Conservation (phyloP, 2,888 invertebrate genomes). For the Epirrhoe tristata region DNA sequence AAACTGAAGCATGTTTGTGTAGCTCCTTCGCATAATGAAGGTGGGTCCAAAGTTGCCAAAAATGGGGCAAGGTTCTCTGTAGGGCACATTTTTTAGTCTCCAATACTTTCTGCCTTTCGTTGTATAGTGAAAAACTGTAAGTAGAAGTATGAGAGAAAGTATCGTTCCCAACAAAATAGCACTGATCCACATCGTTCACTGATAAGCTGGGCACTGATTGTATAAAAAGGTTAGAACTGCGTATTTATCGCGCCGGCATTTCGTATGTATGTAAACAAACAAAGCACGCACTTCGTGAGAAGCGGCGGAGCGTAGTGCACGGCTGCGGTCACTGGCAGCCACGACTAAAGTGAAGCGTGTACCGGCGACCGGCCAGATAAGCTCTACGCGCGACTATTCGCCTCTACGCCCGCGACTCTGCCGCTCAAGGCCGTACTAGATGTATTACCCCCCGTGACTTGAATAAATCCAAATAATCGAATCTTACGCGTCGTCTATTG, state of each 20-base stretch:
- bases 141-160: slow-evolving; percentile 57
- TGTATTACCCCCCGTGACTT: slow-evolving; percentile 71
- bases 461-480: slow-evolving; percentile 65
- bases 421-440: slow-evolving; percentile 70
- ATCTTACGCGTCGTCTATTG: slow-evolving; percentile 62
- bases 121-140: slow-evolving; percentile 70
- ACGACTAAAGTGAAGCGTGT: slow-evolving; percentile 67
- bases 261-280: slow-evolving; percentile 69
- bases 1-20: slow-evolving; percentile 70
- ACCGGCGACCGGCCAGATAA: slow-evolving; percentile 68
- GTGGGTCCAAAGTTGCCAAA: slow-evolving; percentile 82
- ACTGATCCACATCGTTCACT: slow-evolving; percentile 63
- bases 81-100: slow-evolving; percentile 71
- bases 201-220: slow-evolving; percentile 39
- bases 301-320: slow-evolving; percentile 48
- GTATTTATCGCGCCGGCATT: slow-evolving; percentile 60
- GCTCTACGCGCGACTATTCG: slow-evolving; percentile 54
- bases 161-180: slow-evolving; percentile 62
- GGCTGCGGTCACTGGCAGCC: slow-evolving; percentile 61
- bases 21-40: slow-evolving; percentile 72
- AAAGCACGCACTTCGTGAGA: slow-evolving; percentile 50
- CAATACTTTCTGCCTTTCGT: slow-evolving; percentile 78
- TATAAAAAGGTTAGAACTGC: slow-evolving; percentile 43
- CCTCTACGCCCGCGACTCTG: slow-evolving; percentile 46
- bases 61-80: slow-evolving; percentile 78